A percentile compares a stretch with the other conserved stretches of the same genome.
Evolutionary conservation across 1,140 invertebrate genomes (phyloP).

Genomic region (Ips nitidus): DNA sequence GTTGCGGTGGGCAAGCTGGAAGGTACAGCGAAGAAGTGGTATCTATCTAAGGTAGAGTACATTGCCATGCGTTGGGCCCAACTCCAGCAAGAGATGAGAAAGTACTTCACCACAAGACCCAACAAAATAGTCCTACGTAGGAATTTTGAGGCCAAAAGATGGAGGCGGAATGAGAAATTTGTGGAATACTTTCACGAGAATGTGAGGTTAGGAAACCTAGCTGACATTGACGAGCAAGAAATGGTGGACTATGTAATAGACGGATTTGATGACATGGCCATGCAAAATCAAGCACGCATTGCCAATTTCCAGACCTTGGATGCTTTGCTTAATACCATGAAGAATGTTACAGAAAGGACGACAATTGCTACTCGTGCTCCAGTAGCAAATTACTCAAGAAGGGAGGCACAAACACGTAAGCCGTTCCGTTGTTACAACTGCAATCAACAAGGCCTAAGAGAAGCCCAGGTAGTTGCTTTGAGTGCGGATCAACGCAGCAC

Average conservation of each 20-base stretch:
- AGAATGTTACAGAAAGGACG: too few relatives aligned
- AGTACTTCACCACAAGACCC: too few relatives aligned
- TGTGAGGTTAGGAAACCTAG: constrained; percentile 40
- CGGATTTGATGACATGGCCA: constrained; percentile 37
- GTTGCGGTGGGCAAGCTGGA: constrained; percentile 15
- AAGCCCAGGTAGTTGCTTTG: constrained; percentile 16
- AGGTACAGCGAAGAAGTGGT: constrained; percentile 22
- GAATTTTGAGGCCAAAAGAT: constrained; percentile 42
- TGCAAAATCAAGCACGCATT: constrained; percentile 15
- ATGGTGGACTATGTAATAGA: constrained; percentile 46
- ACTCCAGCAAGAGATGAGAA: constrained; percentile 19
- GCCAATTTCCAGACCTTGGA: constrained; percentile 12
- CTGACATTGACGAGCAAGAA: constrained; percentile 38
- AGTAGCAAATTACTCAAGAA: too few relatives aligned
- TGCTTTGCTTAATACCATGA: constrained; percentile 21
- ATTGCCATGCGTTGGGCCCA: constrained; percentile 6
- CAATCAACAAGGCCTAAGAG: constrained; percentile 10
- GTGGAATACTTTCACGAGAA: constrained; percentile 44
- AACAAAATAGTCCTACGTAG: neutral
- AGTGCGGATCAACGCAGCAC: constrained; percentile 25
- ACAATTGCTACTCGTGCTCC: too few relatives aligned
- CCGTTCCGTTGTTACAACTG: constrained; percentile 26
- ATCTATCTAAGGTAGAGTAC: neutral
- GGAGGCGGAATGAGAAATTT: constrained; percentile 39
- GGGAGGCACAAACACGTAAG: neutral